These are phyloP conservation scores for Parazoanthus darwini DNA, from an alignment of 92 coral and sea anemone genomes.

Conservation along the genomic window DNA sequence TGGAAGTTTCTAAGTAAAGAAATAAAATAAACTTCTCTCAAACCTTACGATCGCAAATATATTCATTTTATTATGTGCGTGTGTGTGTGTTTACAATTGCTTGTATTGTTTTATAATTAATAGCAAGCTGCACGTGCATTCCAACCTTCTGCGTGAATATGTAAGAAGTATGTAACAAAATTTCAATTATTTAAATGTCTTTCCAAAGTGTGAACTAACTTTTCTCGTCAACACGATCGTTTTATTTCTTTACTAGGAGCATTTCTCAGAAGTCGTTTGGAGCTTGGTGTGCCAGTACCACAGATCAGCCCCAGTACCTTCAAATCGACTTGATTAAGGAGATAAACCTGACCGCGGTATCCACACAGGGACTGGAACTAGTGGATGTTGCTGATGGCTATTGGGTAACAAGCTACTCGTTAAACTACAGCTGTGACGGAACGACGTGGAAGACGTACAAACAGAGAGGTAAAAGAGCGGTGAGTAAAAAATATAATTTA, in stretches of 20 bases:
- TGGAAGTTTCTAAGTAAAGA: too few species aligned
- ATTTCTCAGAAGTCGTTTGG: conserved; percentile 56
- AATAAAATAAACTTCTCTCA: too few species aligned
- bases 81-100: background rate
- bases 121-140: background rate
- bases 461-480: background rate
- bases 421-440: conserved; percentile 85
- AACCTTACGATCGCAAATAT: too few species aligned
- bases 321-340: conserved; percentile 66
- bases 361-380: conserved; percentile 71
- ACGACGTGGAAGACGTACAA: conserved; percentile 21
- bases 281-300: conserved; percentile 72
- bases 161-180: too few species aligned
- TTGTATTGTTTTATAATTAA: background rate
- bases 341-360: conserved; percentile 70
- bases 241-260: background rate
- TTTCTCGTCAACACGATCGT: background rate
- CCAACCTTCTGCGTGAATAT: too few species aligned
- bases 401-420: conserved; percentile 74
- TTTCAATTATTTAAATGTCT: too few species aligned
- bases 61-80: background rate
- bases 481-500: background rate
- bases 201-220: background rate
- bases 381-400: conserved; percentile 52
- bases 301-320: conserved; percentile 57